These are phyloP conservation scores for Drosophila orena DNA, from an alignment of 1,140 invertebrate genomes.

Conservation along the genomic window DNA sequence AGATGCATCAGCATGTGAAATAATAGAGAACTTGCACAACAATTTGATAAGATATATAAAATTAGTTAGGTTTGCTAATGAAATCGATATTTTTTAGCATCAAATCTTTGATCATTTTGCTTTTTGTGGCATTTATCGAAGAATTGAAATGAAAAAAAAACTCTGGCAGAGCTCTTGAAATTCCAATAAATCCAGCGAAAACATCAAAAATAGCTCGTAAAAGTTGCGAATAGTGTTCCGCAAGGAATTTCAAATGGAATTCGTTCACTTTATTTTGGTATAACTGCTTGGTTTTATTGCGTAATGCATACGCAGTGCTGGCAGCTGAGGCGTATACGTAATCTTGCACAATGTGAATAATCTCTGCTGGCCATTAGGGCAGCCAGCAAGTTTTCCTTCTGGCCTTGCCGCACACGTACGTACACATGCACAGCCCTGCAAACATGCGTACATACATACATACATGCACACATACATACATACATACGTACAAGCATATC, in stretches of 20 bases:
- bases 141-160: background rate
- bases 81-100: too few relatives aligned
- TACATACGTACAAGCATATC: too few relatives aligned
- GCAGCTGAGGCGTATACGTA: conserved; percentile 10
- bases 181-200: conserved; percentile 2
- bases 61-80: too few relatives aligned
- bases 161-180: background rate
- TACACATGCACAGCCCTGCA: background rate
- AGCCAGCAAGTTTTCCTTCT: conserved; percentile 26
- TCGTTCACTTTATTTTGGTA: background rate
- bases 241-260: conserved; percentile 2
- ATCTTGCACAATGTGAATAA: conserved; percentile 44
- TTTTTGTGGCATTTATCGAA: background rate
- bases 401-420: conserved; percentile 13
- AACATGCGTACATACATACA: too few relatives aligned
- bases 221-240: conserved; percentile 1
- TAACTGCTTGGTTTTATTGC: conserved; percentile 24
- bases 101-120: background rate
- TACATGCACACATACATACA: too few relatives aligned
- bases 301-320: conserved; percentile 3
- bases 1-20: background rate
- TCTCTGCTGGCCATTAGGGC: conserved; percentile 38
- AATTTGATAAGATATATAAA: too few relatives aligned
- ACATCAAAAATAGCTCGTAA: background rate
- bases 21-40: background rate